phyloP scores from a whole-genome alignment of 92 coral and sea anemone genomes.

The Epizoanthus scotinus region DNA sequence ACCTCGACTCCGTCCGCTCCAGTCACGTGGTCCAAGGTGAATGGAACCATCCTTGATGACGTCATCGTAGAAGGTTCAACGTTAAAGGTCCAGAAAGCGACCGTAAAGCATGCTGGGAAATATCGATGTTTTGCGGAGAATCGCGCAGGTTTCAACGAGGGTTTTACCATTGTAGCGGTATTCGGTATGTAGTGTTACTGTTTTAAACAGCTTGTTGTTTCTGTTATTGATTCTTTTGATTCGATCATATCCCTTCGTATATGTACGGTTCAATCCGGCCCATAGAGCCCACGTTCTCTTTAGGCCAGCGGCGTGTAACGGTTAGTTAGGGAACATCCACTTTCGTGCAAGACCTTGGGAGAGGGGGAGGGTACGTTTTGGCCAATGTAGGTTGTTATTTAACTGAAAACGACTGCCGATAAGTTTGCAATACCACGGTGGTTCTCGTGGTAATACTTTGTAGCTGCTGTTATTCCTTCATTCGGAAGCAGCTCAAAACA shows the following conservation, averaged over 20 bases:
- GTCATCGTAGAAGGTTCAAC: slow-evolving; percentile 46
- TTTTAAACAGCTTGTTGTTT: background rate
- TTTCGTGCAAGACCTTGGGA: too few species aligned
- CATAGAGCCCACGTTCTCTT: background rate
- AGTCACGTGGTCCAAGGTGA: slow-evolving; percentile 73
- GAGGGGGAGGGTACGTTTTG: too few species aligned
- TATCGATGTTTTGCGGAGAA: slow-evolving; percentile 82
- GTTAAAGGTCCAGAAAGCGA: slow-evolving; percentile 46
- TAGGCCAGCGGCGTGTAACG: background rate
- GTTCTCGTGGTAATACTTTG: too few species aligned
- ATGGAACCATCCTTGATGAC: slow-evolving; percentile 55
- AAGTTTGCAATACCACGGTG: too few species aligned
- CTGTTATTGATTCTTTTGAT: too few species aligned
- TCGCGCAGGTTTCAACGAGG: slow-evolving; percentile 70
- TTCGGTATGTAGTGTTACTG: slow-evolving; percentile 54
- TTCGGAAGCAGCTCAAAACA: too few species aligned
- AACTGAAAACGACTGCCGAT: too few species aligned
- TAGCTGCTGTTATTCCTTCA: too few species aligned
- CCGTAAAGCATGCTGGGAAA: slow-evolving; percentile 68
- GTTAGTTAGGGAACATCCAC: too few species aligned
- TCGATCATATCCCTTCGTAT: too few species aligned
- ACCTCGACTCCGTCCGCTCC: slow-evolving; percentile 59
- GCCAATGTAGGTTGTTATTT: too few species aligned
- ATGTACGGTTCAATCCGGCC: too few species aligned
- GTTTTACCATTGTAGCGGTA: slow-evolving; percentile 71